phyloP scores from a whole-genome alignment of 2,888 invertebrate genomes.

The Cyclophora albipunctata region DNA sequence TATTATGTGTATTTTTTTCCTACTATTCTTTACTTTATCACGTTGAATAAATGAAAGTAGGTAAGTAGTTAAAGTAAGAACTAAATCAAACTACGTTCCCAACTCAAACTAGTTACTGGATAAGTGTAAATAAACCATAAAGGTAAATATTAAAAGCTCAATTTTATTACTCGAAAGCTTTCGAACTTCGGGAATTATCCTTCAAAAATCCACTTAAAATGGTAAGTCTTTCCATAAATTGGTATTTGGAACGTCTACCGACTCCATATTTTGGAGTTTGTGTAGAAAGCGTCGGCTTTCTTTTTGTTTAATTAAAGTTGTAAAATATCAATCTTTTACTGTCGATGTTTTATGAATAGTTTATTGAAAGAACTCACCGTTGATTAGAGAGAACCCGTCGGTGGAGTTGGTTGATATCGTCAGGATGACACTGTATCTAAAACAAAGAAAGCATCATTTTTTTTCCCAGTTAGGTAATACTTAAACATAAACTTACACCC shows the following conservation, averaged over 20 bases:
- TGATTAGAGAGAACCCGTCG: constrained; percentile 61
- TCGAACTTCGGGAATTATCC: constrained; percentile 3
- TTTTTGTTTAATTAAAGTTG: too few species aligned
- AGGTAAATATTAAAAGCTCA: constrained; percentile 1
- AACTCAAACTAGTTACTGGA: too few species aligned
- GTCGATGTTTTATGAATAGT: too few species aligned
- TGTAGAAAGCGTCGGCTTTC: too few species aligned
- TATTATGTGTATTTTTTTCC: too few species aligned
- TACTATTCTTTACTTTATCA: too few species aligned
- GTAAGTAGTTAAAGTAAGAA: too few species aligned
- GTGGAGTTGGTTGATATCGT: constrained; percentile 61
- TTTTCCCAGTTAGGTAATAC: not conserved
- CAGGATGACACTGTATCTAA: constrained; percentile 65
- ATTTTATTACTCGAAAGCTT: constrained; percentile 3
- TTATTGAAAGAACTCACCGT: constrained; percentile 33
- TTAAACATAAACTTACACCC: too few species aligned
- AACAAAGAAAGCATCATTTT: constrained; percentile 24
- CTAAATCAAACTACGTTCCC: too few species aligned
- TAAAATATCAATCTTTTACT: too few species aligned
- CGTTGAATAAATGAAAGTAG: too few species aligned
- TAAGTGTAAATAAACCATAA: not conserved
- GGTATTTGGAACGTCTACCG: not conserved
- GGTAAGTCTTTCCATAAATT: not conserved
- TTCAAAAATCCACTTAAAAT: not conserved
- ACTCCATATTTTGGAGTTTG: too few species aligned